Evolutionary conservation across 2,888 invertebrate species (phyloP).

Genomic region (Oscheius sp.): DNA sequence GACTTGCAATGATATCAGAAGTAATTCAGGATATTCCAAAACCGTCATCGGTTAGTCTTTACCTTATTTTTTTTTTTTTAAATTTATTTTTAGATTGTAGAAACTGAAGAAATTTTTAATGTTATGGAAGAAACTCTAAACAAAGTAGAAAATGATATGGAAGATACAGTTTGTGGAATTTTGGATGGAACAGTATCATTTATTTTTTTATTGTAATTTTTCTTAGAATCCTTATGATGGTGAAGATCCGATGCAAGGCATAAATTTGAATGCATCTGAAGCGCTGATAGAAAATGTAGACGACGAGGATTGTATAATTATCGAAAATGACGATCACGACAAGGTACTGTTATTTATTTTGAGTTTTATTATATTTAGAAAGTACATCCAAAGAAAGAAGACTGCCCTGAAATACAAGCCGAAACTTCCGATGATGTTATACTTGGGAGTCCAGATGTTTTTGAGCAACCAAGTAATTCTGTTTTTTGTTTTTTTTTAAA

Average conservation of each 20-base stretch:
- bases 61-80: no score
- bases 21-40: neutral
- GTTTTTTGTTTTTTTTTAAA: no score
- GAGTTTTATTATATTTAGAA: no score
- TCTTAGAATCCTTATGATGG: conserved; percentile 14
- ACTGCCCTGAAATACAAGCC: neutral
- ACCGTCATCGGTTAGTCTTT: neutral
- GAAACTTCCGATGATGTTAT: neutral
- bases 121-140: neutral
- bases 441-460: conserved; percentile 3
- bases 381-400: neutral
- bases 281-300: neutral
- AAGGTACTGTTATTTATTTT: no score
- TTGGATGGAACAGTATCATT: conserved; percentile 8
- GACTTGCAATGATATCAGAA: neutral
- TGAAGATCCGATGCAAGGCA: conserved; percentile 23
- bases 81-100: no score
- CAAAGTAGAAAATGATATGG: neutral
- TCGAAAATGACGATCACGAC: no score
- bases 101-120: no score
- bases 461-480: neutral
- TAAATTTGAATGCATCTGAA: neutral
- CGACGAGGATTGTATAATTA: neutral
- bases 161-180: conserved; percentile 12
- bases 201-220: neutral